Conservation (phyloP, 2,113 vertebrate genomes). For the Callaeas wilsoni region DNA sequence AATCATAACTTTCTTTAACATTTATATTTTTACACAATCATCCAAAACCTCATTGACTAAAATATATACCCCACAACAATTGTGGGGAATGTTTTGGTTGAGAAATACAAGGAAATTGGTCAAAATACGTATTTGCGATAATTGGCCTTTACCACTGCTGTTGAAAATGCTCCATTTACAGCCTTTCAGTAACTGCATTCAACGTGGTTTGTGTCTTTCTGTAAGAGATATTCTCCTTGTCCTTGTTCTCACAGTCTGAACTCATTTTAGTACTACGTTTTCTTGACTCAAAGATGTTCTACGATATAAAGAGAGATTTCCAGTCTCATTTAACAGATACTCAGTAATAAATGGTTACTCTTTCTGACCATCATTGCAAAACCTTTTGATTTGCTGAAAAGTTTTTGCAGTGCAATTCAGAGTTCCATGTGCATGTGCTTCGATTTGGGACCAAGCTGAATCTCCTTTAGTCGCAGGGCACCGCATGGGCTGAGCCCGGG, state of each 20-base stretch:
- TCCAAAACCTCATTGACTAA: slow-evolving; percentile 64
- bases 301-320: neutral
- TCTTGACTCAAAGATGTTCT: neutral
- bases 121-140: slow-evolving; percentile 48
- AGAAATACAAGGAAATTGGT: slow-evolving; percentile 62
- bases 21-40: slow-evolving; percentile 68
- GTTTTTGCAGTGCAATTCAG: neutral
- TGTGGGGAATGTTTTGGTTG: slow-evolving; percentile 64
- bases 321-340: neutral
- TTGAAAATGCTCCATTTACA: slow-evolving; percentile 28
- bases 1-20: slow-evolving; percentile 65
- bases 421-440: neutral
- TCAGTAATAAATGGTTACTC: neutral
- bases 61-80: slow-evolving; percentile 64
- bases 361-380: neutral
- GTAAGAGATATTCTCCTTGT: neutral
- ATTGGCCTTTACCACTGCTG: slow-evolving; percentile 52
- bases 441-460: neutral
- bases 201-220: neutral
- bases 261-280: neutral
- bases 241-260: slow-evolving; percentile 49
- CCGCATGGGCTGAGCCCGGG: neutral
- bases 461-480: neutral
- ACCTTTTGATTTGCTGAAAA: neutral
- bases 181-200: slow-evolving; percentile 7